Conservation (phyloP, 1,140 invertebrate genomes). For the Drosophila hydei region DNA sequence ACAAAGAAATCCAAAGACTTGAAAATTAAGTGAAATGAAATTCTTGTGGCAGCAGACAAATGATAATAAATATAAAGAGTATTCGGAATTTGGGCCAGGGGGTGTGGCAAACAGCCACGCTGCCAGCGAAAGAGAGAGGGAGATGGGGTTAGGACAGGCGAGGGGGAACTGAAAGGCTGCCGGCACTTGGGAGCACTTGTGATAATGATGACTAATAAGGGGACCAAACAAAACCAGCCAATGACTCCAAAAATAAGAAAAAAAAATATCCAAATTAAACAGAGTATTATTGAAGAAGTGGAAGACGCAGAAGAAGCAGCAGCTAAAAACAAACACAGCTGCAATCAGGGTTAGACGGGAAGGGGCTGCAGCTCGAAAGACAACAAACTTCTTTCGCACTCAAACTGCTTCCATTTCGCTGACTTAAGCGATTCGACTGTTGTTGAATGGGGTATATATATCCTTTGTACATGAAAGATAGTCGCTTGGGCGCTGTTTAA, state of each 20-base stretch:
- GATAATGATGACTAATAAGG: conserved; percentile 81
- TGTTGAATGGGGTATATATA: neutral
- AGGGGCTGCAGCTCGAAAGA: neutral
- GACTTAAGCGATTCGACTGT: neutral
- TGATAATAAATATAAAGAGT: conserved; percentile 70
- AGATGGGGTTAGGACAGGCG: neutral
- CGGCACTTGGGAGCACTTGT: conserved; percentile 74
- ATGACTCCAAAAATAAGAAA: conserved; percentile 26
- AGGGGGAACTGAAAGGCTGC: conserved; percentile 17
- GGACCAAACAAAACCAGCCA: conserved; percentile 56
- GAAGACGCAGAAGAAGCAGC: conserved; percentile 4
- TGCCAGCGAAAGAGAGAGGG: neutral
- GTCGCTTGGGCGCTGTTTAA: neutral
- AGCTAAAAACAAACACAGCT: conserved; percentile 44
- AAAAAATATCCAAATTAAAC: conserved; percentile 29
- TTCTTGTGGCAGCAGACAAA: conserved; percentile 51
- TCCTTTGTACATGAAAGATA: too few species aligned
- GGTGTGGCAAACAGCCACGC: neutral
- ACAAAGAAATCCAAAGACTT: conserved; percentile 36
- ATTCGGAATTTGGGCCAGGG: neutral
- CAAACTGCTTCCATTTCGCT: neutral
- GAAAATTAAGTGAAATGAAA: conserved; percentile 39
- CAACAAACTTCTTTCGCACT: conserved; percentile 14
- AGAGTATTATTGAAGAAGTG: conserved; percentile 10
- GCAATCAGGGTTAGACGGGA: conserved; percentile 7